Evolutionary conservation across 2,888 invertebrate genomes (phyloP).

Genomic region (Isoperla grammatica): DNA sequence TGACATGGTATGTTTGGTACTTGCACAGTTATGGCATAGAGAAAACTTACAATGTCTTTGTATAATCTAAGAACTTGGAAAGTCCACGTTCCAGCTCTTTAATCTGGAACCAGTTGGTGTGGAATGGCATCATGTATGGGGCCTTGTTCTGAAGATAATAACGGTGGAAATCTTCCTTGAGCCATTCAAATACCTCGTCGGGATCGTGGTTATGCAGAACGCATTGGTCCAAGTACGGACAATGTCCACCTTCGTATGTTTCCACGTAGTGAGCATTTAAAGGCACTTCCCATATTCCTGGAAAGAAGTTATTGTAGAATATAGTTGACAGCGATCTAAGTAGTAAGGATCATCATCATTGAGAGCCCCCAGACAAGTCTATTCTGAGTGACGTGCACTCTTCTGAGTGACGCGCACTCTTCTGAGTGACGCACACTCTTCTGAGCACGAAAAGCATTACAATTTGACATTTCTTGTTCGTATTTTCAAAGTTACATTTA

Average conservation of each 20-base stretch:
- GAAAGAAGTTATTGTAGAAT: no score
- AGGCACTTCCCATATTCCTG: conserved; percentile 88
- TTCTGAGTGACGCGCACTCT: no score
- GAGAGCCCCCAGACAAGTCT: no score
- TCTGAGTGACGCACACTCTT: no score
- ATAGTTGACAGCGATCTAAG: no score
- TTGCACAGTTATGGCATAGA: background rate
- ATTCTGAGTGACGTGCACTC: no score
- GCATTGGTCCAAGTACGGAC: conserved; percentile 87
- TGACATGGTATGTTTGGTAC: no score
- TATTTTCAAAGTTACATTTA: no score
- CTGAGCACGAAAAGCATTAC: no score
- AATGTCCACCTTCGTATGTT: conserved; percentile 85
- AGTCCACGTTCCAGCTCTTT: conserved; percentile 75
- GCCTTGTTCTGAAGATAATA: conserved; percentile 83
- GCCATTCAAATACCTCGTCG: conserved; percentile 74
- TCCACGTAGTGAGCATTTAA: conserved; percentile 85
- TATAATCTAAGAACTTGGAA: conserved; percentile 81
- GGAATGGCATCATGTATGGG: conserved; percentile 93
- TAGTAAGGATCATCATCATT: no score
- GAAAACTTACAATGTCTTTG: conserved; percentile 58
- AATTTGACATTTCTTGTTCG: no score
- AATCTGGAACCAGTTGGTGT: conserved; percentile 94
- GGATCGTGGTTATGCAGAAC: conserved; percentile 81
- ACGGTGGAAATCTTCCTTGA: conserved; percentile 81